Base-by-base conservation (phyloP, 1,140 invertebrate species). In the Drosophila dunni region DNA sequence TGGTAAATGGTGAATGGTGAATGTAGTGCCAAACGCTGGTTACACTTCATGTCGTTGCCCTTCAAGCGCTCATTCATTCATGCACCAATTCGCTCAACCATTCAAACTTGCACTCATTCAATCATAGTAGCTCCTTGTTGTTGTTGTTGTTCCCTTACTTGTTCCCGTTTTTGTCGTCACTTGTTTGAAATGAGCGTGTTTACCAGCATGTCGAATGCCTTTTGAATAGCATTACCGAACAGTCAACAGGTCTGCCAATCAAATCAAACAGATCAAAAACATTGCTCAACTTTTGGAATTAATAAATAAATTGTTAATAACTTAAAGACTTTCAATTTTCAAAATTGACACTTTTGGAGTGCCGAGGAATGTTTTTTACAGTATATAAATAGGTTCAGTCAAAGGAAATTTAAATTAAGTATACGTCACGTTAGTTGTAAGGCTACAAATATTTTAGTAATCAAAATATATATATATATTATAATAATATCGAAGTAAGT, bases 61-160 rank as follows among this genome's bases (percentile, higher is more conserved):
- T 81, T 61, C 75, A 60, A 67, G 42, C 76, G 63, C 51, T 72
- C 60, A 76, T 75, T 73, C 81, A 71, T 78, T 67, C 63, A 81
- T 78, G 79, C 79, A 71, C 70, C 70, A 82, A 81, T 82, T 82
- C 75, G 70, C 79, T 74, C 75, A 78, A 70, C 42, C 65, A 81
- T 82, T 80, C 78, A 76, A 80, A 78, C 58, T 58, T 51, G 46
- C 66, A 80, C 79, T 81, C 73, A 81, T 80, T 81, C 79, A 81
- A 76, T 81, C 79, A 81, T 77, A 48, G 48, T 34, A 75, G 36
- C 54, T 67, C 45, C n/a, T 11, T 10, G 11, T 40, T 4, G 34
- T 13, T 38, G 8, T 24, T 46, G 40, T 34, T 38, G 8, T 33
- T 82, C 15, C 40, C n/a, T n/a, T n/a, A 62, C 48, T 20, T 51